Base-by-base conservation (phyloP, 2,113 vertebrate genomes). In the Macaca mulatta region DNA sequence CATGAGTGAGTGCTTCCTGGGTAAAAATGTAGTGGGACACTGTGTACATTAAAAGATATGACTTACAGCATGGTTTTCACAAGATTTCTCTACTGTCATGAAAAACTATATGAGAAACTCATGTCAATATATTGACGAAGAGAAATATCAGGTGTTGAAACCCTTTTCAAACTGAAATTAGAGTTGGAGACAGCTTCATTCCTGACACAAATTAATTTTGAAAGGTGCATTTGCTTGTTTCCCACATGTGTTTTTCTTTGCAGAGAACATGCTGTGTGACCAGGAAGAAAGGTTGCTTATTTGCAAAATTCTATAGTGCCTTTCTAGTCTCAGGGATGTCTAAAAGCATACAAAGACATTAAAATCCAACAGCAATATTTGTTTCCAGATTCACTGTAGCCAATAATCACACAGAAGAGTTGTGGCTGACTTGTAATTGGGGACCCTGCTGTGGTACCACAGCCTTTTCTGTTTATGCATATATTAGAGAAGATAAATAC, bases 281-380 rank as follows among this genome's bases (percentile, higher is more conserved):
- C 93, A 91, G 16, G 72, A 95, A 92, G 57, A 43, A 61, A 13
- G 52, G 11, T 90, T 96, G 94, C 55, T 48, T 97, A 74, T 97
- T 87, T 85, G 32, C 50, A 94, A 89, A 94, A 96, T 90, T 98
- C 70, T 97, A 1, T 78, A 97, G 57, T 20, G 4, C 48, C n/a
- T 75, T 93, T 97, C 95, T 97, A 80, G 35, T 74, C 45, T 96
- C 59, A 18, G 59, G 30, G 52, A 70, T 97, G 87, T 97, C 95
- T 98, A 96, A 97, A 98, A 97, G 50, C 92, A 96, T 97, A 90
- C 35, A 93, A 88, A 98, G 52, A 96, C 83, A 93, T 96, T 25
- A 95, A 97, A 98, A 96, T 98, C 98, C 98, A 98, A 98, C 92
- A 98, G 97, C 97, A 98, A 98, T 98, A 98, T 98, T 98, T 97